Conservation (phyloP, 2,888 invertebrate genomes). For the Ceramica pisi region DNA sequence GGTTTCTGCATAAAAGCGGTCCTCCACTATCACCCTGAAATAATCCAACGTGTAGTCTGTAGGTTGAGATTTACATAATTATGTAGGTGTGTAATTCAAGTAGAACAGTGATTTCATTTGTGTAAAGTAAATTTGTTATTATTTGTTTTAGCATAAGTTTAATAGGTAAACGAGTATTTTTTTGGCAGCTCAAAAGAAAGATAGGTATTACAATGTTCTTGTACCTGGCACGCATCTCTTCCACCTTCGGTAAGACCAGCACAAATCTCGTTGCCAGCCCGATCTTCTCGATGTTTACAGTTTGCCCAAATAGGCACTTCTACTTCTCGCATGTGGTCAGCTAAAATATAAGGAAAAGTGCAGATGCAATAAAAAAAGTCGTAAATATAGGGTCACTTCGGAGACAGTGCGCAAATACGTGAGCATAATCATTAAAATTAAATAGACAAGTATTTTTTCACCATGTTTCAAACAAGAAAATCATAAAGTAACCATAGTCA, state of each 20-base stretch:
- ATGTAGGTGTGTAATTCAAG: not conserved
- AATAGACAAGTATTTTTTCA: too few species aligned
- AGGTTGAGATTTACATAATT: conserved; percentile 25
- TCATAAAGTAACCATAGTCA: too few species aligned
- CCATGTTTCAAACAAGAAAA: too few species aligned
- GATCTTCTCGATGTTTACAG: conserved; percentile 93
- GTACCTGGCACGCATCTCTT: conserved; percentile 94
- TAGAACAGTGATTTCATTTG: not conserved
- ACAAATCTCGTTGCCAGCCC: conserved; percentile 93
- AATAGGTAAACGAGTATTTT: not conserved
- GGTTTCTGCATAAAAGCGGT: conserved; percentile 95
- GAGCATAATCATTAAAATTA: not conserved
- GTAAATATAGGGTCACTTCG: not conserved
- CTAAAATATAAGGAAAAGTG: conserved; percentile 82
- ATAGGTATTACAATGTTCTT: not conserved
- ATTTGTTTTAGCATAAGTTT: not conserved
- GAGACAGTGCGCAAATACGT: too few species aligned
- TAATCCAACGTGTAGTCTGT: conserved; percentile 38
- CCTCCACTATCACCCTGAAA: conserved; percentile 95
- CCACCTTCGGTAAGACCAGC: conserved; percentile 94
- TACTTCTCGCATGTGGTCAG: conserved; percentile 95
- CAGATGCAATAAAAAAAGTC: not conserved
- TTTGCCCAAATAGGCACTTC: conserved; percentile 93
- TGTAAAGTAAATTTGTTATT: too few species aligned
- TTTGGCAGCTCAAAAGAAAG: not conserved